Percentiles rank a stretch among this genome's conserved stretches.
Evolutionary conservation across 2,113 vertebrate genomes (phyloP).

Genomic region (Willisornis vidua): DNA sequence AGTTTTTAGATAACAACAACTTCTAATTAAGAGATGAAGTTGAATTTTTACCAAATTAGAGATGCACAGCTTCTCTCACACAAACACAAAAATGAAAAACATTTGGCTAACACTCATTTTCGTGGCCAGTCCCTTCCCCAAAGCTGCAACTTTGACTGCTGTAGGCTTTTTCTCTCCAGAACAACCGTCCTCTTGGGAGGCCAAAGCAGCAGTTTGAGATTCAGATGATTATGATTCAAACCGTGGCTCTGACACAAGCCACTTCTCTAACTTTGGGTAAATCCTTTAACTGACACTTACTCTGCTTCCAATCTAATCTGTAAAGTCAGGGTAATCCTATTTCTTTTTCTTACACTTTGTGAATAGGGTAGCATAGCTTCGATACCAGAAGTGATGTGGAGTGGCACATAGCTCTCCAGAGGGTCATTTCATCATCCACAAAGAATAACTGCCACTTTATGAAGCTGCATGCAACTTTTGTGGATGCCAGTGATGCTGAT

Average conservation of each 20-base stretch:
- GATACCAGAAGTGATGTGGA: neutral
- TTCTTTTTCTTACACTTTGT: neutral
- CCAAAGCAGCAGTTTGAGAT: neutral
- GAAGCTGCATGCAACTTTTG: neutral
- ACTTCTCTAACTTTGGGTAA: neutral
- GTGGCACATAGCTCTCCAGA: neutral
- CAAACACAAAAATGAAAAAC: neutral
- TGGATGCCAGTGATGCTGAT: neutral
- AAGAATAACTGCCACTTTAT: neutral
- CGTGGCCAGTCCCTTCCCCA: neutral
- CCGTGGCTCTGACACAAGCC: neutral
- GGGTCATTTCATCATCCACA: neutral
- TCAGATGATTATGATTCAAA: neutral
- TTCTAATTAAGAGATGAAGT: conserved; percentile 35
- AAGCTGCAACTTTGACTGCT: neutral
- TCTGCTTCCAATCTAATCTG: neutral
- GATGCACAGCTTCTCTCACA: neutral
- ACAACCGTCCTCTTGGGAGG: neutral
- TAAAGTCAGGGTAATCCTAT: neutral
- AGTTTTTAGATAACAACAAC: conserved; percentile 41
- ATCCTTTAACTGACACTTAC: neutral
- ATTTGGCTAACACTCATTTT: conserved; percentile 7
- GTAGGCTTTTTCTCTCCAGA: neutral
- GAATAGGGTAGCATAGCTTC: neutral
- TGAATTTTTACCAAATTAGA: conserved; percentile 11